Evolutionary conservation across 2,797 vertebrate species (phyloP).

Genomic region (Poeciliopsis infans): DNA sequence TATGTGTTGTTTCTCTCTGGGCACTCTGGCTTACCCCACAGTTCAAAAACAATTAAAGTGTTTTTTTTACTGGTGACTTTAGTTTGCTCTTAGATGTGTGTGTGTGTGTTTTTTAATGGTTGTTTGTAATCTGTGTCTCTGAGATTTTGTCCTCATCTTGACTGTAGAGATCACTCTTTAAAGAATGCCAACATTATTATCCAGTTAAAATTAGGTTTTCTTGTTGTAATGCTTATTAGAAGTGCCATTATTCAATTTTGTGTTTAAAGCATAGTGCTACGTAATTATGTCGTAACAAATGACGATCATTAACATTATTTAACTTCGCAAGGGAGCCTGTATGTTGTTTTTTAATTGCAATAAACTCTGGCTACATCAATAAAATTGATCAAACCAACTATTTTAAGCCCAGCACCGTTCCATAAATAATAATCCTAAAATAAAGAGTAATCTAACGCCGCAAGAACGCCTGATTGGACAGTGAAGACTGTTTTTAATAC

Average conservation of each 20-base stretch:
- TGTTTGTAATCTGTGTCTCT: not conserved
- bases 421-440: not conserved
- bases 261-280: not conserved
- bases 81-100: not conserved
- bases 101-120: not conserved
- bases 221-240: not conserved
- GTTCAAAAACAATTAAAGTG: not conserved
- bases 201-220: not conserved
- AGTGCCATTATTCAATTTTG: not conserved
- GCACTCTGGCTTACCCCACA: not conserved
- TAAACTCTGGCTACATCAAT: not conserved
- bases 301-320: not conserved
- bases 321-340: not conserved
- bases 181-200: not conserved
- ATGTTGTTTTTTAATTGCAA: not conserved
- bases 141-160: not conserved
- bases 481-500: not conserved
- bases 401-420: not conserved
- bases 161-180: not conserved
- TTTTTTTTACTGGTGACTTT: not conserved
- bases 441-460: not conserved
- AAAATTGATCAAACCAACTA: not conserved
- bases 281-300: not conserved
- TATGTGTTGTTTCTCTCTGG: not conserved
- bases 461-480: not conserved